Evolutionary conservation across 2,113 vertebrate species (phyloP).

Genomic region (Bubo bubo): DNA sequence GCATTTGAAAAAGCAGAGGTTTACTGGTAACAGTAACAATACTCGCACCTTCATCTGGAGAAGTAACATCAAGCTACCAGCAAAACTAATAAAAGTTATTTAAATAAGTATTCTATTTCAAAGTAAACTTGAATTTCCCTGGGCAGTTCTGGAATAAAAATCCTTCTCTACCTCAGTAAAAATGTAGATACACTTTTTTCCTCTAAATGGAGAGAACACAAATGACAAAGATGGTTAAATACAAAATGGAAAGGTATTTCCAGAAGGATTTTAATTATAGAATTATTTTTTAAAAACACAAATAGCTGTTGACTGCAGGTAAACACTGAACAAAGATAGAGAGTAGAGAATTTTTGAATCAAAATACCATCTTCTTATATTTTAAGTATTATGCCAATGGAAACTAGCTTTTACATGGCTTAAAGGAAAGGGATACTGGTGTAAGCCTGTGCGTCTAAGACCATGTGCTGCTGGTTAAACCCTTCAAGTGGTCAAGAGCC

Average conservation of each 20-base stretch:
- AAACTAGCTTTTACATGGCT: background rate
- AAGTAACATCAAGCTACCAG: background rate
- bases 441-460: background rate
- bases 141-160: background rate
- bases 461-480: background rate
- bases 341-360: background rate
- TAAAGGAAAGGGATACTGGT: background rate
- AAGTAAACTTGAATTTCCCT: background rate
- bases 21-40: background rate
- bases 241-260: background rate
- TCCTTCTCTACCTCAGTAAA: background rate
- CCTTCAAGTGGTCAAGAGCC: fast-evolving
- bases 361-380: background rate
- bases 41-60: background rate
- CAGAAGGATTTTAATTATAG: background rate
- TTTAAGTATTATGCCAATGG: background rate
- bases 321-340: background rate
- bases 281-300: background rate
- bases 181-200: background rate
- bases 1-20: background rate
- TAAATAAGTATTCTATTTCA: background rate
- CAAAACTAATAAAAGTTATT: background rate
- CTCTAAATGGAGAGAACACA: background rate
- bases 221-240: background rate
- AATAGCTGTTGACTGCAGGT: background rate